Evolutionary conservation across 2,113 vertebrate genomes (phyloP).

Genomic region (Barbus barbus): DNA sequence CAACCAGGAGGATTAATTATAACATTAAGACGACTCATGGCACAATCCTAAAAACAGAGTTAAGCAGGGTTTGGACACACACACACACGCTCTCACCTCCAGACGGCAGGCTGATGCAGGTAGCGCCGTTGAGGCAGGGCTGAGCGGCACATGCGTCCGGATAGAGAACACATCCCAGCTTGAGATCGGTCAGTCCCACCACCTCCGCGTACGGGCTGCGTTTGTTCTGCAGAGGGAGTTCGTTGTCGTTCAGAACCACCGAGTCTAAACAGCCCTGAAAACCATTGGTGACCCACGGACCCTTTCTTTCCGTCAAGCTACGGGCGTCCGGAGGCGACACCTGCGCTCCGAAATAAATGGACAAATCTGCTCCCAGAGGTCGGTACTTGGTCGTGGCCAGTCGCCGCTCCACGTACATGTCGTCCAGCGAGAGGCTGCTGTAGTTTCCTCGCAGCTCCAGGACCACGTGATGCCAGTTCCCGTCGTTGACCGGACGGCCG

Average conservation of each 20-base stretch:
- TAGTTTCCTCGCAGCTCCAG: conserved; percentile 91
- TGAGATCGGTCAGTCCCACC: conserved; percentile 88
- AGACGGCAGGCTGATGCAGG: conserved; percentile 84
- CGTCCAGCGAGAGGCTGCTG: conserved; percentile 91
- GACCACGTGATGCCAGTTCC: conserved; percentile 92
- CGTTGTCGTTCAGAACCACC: conserved; percentile 85
- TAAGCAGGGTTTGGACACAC: not conserved
- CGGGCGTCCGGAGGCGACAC: conserved; percentile 80
- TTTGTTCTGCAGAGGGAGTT: conserved; percentile 94
- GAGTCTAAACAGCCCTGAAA: conserved; percentile 98
- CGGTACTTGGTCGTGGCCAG: conserved; percentile 80
- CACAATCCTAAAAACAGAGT: not conserved
- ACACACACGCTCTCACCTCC: conserved; percentile 79
- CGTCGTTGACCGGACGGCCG: conserved; percentile 87
- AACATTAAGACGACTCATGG: not conserved
- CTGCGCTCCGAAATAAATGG: conserved; percentile 91
- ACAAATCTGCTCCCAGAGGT: conserved; percentile 78
- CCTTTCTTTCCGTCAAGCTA: conserved; percentile 81
- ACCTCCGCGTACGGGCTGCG: conserved; percentile 91
- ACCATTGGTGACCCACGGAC: conserved; percentile 80
- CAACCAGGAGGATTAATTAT: conserved; percentile 17
- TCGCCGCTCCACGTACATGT: conserved; percentile 90
- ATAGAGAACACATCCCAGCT: conserved; percentile 92
- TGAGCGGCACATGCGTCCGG: conserved; percentile 86
- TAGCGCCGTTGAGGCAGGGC: conserved; percentile 90